Conservation (phyloP, 35 echinoderm and acorn worm genomes). For the Heliocidaris tuberculata region DNA sequence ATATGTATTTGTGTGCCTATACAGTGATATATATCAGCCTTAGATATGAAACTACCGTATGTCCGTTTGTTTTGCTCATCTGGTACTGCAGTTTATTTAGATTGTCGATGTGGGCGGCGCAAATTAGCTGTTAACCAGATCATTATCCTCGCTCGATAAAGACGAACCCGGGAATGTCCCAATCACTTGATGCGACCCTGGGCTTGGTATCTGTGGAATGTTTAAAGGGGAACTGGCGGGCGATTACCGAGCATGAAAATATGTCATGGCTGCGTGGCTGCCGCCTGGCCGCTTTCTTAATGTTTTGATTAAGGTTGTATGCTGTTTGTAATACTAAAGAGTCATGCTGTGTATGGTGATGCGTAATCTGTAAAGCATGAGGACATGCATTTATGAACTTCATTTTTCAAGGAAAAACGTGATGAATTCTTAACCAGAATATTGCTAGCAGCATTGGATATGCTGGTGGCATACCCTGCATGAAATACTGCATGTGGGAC, state of each 20-base stretch:
- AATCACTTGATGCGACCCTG: not conserved
- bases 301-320: not conserved
- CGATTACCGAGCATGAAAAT: conserved; percentile 2
- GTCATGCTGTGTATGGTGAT: not conserved
- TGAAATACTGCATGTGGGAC: not conserved
- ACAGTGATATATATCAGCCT: not conserved
- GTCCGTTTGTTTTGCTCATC: not conserved
- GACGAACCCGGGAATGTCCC: not conserved
- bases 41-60: not conserved
- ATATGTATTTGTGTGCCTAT: not conserved
- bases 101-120: not conserved
- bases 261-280: not conserved
- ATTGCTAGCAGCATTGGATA: not conserved
- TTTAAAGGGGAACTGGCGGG: conserved; percentile 27
- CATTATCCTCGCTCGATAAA: not conserved
- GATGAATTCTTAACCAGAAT: not conserved
- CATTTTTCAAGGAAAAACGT: not conserved
- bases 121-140: not conserved
- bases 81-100: not conserved
- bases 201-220: not conserved
- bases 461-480: not conserved
- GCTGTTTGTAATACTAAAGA: not conserved
- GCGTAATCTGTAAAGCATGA: not conserved
- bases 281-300: not conserved
- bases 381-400: not conserved